Evolutionary conservation across 2,797 vertebrate species (phyloP).

Genomic region (Tympanoctomys barrerae): DNA sequence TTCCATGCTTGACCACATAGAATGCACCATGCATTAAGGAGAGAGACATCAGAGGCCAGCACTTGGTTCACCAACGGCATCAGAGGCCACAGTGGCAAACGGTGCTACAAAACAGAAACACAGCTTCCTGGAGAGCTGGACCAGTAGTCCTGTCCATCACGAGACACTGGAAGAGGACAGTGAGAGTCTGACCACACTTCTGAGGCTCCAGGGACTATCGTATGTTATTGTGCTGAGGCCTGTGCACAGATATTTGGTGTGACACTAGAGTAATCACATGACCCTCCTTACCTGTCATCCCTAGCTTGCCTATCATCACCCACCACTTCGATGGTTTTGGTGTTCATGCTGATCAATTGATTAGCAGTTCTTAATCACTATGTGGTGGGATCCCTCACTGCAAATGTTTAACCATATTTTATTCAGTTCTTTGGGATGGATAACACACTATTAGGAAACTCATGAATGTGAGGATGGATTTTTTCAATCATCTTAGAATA

Average conservation of each 20-base stretch:
- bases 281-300: not conserved
- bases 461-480: slow-evolving; percentile 17
- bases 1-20: not conserved
- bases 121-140: not conserved
- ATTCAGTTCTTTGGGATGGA: not conserved
- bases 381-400: not conserved
- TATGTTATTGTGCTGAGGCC: not conserved
- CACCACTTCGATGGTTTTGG: not conserved
- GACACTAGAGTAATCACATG: not conserved
- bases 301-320: not conserved
- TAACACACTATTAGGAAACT: not conserved
- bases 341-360: not conserved
- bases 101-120: not conserved
- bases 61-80: not conserved
- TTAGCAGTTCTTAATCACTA: not conserved
- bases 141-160: fast-evolving
- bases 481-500: not conserved
- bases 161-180: not conserved
- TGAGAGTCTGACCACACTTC: not conserved
- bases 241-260: not conserved
- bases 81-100: not conserved
- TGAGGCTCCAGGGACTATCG: not conserved
- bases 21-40: not conserved
- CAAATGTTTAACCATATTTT: not conserved
- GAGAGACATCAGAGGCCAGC: not conserved